These are phyloP conservation scores for Plemyria rubiginata DNA, from an alignment of 2,888 invertebrate species.

Conservation along the genomic window DNA sequence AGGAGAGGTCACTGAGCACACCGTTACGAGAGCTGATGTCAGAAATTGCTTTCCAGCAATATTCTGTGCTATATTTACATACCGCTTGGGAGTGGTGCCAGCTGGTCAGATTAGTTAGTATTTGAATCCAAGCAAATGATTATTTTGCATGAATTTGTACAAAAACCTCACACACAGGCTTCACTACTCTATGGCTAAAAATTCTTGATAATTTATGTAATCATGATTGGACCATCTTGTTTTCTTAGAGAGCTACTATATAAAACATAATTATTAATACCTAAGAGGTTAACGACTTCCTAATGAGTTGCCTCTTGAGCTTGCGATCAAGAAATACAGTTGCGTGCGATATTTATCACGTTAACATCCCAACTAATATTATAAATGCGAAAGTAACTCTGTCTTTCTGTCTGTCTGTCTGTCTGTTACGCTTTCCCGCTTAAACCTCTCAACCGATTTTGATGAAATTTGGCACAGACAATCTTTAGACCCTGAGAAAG, in stretches of 20 bases:
- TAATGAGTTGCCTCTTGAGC: conserved; percentile 17
- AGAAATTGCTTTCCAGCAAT: conserved; percentile 67
- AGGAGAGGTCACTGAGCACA: conserved; percentile 42
- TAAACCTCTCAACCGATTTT: too few species aligned
- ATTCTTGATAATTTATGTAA: not conserved
- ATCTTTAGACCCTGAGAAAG: too few species aligned
- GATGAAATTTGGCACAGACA: too few species aligned
- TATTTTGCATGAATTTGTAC: conserved; percentile 33
- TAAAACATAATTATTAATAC: conserved; percentile 5
- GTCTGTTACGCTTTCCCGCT: too few species aligned
- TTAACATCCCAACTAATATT: too few species aligned
- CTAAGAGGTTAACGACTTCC: conserved; percentile 25
- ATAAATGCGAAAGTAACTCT: too few species aligned
- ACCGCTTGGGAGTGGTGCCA: conserved; percentile 73
- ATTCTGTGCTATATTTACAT: conserved; percentile 73
- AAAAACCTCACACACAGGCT: not conserved
- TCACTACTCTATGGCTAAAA: not conserved
- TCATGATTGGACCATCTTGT: conserved; percentile 10
- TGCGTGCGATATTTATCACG: conserved; percentile 8
- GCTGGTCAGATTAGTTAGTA: conserved; percentile 57
- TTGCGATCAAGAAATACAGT: conserved; percentile 18
- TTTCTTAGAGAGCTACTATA: not conserved
- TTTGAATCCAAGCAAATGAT: conserved; percentile 48
- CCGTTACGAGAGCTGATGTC: conserved; percentile 62
- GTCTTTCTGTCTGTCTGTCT: too few species aligned